Evolutionary conservation across 1,140 invertebrate species (phyloP).

Genomic region (Eupristina koningsbergeri): DNA sequence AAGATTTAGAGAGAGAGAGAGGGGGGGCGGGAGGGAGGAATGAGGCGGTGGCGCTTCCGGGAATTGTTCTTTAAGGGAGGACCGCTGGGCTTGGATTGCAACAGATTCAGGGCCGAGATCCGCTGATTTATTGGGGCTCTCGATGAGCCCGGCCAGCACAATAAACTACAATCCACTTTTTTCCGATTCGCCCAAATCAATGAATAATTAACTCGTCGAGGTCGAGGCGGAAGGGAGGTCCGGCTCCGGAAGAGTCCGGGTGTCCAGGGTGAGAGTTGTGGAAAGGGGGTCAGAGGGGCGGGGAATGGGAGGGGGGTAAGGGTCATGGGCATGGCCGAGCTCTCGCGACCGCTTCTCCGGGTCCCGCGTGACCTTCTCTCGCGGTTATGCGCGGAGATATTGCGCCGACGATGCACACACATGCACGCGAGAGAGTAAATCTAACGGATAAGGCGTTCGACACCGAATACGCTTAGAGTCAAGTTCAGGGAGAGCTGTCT

Average conservation of each 20-base stretch:
- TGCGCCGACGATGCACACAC: background rate
- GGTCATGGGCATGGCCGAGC: conserved; percentile 7
- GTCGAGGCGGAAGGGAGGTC: background rate
- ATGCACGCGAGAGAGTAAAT: conserved; percentile 25
- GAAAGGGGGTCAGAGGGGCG: background rate
- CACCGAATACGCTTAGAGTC: conserved; percentile 41
- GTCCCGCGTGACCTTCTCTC: conserved; percentile 52
- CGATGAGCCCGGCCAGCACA: background rate
- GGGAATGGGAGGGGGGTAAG: no score
- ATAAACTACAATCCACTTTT: background rate
- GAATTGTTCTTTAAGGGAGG: conserved; percentile 51
- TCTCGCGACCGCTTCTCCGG: conserved; percentile 53
- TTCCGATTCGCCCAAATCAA: background rate
- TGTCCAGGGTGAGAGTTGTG: conserved; percentile 10
- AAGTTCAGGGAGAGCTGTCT: conserved; percentile 52
- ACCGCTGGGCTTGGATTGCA: conserved; percentile 38
- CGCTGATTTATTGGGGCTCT: conserved; percentile 20
- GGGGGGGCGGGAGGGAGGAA: no score
- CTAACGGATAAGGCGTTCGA: conserved; percentile 38
- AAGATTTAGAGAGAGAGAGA: background rate
- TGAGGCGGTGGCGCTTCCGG: no score
- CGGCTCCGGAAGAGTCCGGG: background rate
- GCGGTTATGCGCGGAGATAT: background rate
- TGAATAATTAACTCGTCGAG: conserved; percentile 25
- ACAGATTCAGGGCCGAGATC: conserved; percentile 40